These are phyloP conservation scores for Otolemur crassicaudatus DNA, from an alignment of 2,797 vertebrate species.

Conservation along the genomic window DNA sequence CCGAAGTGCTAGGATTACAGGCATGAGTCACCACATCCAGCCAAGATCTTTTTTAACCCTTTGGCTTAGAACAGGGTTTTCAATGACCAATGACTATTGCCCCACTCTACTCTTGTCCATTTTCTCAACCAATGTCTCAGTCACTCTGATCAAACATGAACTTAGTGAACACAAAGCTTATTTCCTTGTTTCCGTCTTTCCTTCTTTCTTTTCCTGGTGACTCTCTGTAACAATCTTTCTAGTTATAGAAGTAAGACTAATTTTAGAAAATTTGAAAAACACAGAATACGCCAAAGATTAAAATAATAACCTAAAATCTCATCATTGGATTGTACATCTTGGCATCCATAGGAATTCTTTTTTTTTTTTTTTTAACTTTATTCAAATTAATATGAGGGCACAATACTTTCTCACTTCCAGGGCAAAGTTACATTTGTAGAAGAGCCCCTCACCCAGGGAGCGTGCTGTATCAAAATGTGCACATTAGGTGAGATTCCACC, in stretches of 20 bases:
- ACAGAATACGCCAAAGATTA: not conserved
- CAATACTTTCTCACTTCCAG: no score
- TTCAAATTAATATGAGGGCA: no score
- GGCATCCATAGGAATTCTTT: not conserved
- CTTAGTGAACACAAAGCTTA: not conserved
- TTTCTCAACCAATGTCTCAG: not conserved
- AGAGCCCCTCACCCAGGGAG: no score
- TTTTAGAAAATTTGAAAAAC: not conserved
- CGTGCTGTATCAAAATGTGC: no score
- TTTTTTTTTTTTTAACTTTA: not conserved
- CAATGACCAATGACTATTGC: not conserved
- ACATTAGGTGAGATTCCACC: no score
- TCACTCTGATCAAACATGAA: not conserved
- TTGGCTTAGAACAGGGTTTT: not conserved
- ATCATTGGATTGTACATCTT: not conserved
- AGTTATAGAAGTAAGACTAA: not conserved
- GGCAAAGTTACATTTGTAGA: no score
- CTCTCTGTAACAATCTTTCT: not conserved
- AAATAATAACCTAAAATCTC: not conserved
- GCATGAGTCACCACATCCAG: not conserved
- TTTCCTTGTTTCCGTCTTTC: not conserved
- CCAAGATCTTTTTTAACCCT: not conserved
- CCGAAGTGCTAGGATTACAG: not conserved
- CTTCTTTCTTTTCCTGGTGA: not conserved
- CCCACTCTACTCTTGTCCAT: not conserved